Base-by-base conservation (phyloP, 2,113 vertebrate species). In the Bagarius yarrelli region DNA sequence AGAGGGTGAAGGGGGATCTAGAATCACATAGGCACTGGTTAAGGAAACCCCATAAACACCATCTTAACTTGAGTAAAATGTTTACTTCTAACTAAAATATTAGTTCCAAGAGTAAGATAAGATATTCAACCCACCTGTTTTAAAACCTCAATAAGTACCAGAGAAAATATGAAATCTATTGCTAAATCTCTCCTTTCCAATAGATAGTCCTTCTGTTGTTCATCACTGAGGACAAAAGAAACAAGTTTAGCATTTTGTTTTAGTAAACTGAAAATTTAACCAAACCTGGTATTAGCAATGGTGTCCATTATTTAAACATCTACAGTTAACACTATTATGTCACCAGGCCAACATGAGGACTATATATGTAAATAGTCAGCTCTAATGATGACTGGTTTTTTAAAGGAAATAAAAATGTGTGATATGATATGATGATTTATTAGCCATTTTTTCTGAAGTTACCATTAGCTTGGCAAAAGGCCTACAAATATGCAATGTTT, bases 161-260 rank as follows among this genome's bases (percentile, higher is more conserved):
- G 93, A 85, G 98, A 99, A 91, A 98, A 98, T 88, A 99, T 99
- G 90, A 98, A 99, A 91, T 99, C 98, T 89, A 99, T 99, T n/a
- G 97, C 97, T 83, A 99, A 92, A 92, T 98, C 98, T 85, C 98
- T 94, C 88, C 98, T 94, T 91, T 99, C 98, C 94, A 98, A 90
- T 89, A 99, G 93, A 90, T 98, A 99, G 91, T 99, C 98, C 88
- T 96, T 96, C 83, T 99, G 98, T 66, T 98, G 97, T 86, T 99
- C 98, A 88, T 99, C 98, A 86, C 97, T 98, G 90, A 85, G 88
- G 89, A 11, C 81, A 40, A 93, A 66, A 91, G 25, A 89, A 21
- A 83, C 15, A 32, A 21, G 53, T 19, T 34, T 19, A 40, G 25
- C 8, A 56, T 16, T 21, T 57, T 25, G 23, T 69, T 16, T 3